Base-by-base conservation (phyloP, 2,888 invertebrate species). In the Agonum fuliginosum region DNA sequence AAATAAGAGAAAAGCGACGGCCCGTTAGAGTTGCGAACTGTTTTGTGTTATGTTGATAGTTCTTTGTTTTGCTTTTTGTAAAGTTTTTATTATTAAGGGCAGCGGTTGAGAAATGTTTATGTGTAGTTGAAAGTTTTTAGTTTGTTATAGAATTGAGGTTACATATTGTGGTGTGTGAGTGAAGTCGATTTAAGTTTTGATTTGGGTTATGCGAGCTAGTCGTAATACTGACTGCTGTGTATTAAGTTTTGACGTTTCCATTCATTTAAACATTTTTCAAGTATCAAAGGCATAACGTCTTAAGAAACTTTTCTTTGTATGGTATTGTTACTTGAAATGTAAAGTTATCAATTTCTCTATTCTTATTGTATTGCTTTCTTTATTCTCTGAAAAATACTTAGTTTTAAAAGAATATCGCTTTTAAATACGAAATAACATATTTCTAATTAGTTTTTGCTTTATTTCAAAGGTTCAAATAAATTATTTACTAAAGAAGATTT, bases 21-120 rank as follows among this genome's bases (percentile, higher is more conserved):
- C 2, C 17, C 17, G 30, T 58, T 30, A 58, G 17, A 62, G 17
- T 62, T 62, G 5, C 30, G 17, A 58, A 62, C 30, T 12, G 30
- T 62, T 62, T 62, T 27, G 58, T 12, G 30, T 62, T 62, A 30
- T 27, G 58, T 62, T 62, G 27, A 54, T 54, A 24, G 51, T 54
- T 54, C 24, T 54, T 30, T 8, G 14, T 12, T 1, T 14, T 24
- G 54, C n/a, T 27, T 22, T 27, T 6, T 22, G n/a, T 12, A 2
- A 22, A 30, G 14, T 27, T 62, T 30, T 30, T 62, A 62, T 46
- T 46, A 46, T 62, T 62, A 30, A 62, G 27, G 58, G 10, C 17
- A 19, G 27, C 27, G 14, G 12, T 62, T 17, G 30, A 12, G 58
- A 62, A 30, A 62, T 34, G 20, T 12, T 3, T 48, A 20, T 46